Base-by-base conservation (phyloP, 2,888 invertebrate species). In the Hecatera dysodea region DNA sequence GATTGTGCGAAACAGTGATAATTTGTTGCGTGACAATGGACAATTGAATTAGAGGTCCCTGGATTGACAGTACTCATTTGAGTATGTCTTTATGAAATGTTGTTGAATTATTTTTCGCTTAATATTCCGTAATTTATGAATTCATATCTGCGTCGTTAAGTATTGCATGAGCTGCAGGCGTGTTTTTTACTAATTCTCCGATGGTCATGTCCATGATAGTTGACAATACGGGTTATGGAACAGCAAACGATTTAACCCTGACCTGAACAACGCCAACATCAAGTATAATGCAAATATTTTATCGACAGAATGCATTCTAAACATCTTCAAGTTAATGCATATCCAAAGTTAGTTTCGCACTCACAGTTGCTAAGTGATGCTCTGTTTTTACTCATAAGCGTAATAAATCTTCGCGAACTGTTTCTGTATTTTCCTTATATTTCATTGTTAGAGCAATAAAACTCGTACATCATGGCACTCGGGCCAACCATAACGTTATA, bases 371-470 rank as follows among this genome's bases (percentile, higher is more conserved):
- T 57, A 67, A 57, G 71, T 53, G 50, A 29, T 48, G 66, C 56
- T 70, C 59, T 46, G 67, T 75, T 67, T 66, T 66, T 22, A 62
- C 59, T 70, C 57, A 56, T 65, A 70, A 69, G 22, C 57, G 70
- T 67, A 56, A 67, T 53, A 71, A 77, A 82, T 72, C 68, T 63
- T 44, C 48, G 53, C 52, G 48, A 57, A 65, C 27, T 29, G 68
- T 61, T 75, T 62, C 36, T 50, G 71, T 72, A 59, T 83, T 83
- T 82, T 76, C 82, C 78, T 78, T 70, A 64, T 82, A 64, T 72
- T 80, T 83, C 57, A 75, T 83, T 77, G 83, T 82, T 72, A 56
- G 15, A 57, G 71, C 55, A 63, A 74, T 84, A 80, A 83, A 83
- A 74, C 39, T 77, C 53, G 56, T 62, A 63, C 67, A 75, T 72